Conservation (phyloP, 2,113 vertebrate genomes). For the Paradoxurus hermaphroditus region DNA sequence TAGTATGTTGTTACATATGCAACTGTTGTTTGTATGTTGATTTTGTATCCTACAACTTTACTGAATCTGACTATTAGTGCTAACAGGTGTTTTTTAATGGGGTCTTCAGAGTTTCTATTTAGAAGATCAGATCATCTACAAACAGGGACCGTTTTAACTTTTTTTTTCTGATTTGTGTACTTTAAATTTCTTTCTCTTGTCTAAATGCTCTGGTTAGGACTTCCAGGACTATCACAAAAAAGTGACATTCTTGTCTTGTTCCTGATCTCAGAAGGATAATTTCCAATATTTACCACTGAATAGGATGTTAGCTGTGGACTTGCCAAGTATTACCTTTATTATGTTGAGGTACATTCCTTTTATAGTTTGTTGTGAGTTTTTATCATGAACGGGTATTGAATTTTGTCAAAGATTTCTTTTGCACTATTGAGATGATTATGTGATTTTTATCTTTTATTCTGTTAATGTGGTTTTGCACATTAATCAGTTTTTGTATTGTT, state of each 20-base stretch:
- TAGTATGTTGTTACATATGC: background rate
- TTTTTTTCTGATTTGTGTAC: background rate
- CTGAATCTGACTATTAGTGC: background rate
- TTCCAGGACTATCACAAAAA: background rate
- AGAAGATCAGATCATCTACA: background rate
- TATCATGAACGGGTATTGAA: background rate
- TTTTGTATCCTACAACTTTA: background rate
- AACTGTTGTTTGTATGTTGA: background rate
- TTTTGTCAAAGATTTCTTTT: background rate
- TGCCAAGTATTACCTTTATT: background rate
- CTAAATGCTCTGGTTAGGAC: background rate
- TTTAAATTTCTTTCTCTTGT: background rate
- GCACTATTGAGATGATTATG: background rate
- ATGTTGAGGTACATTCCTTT: background rate
- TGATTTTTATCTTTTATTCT: background rate
- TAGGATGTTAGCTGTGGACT: background rate
- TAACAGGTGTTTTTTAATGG: background rate
- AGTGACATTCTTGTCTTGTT: background rate
- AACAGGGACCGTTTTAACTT: background rate
- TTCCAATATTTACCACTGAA: background rate
- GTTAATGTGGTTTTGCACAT: background rate
- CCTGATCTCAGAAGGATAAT: background rate
- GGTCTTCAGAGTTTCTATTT: background rate
- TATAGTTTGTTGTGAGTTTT: background rate
- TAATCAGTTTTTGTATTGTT: background rate